These are phyloP conservation scores for Ostrea denselamellosa DNA, from an alignment of 1,140 invertebrate species.

Conservation along the genomic window DNA sequence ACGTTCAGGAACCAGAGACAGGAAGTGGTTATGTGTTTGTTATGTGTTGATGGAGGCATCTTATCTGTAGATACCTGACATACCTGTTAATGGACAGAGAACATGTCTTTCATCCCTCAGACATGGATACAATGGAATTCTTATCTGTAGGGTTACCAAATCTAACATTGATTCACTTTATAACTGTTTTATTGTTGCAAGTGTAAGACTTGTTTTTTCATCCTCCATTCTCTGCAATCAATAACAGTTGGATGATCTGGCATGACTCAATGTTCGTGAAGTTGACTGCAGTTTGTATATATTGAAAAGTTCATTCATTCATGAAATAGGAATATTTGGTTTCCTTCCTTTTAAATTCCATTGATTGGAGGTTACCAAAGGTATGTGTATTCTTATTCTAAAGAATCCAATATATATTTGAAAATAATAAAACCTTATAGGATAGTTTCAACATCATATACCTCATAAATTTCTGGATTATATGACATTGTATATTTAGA, in stretches of 20 bases:
- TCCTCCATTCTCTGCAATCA: constrained; percentile 7
- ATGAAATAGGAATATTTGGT: constrained; percentile 14
- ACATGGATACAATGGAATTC: constrained; percentile 35
- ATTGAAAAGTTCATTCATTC: constrained; percentile 14
- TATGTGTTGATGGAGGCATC: background rate
- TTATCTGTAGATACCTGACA: constrained; percentile 16
- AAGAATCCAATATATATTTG: background rate
- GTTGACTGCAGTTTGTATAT: constrained; percentile 15
- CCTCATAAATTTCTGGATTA: background rate
- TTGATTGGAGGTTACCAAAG: background rate
- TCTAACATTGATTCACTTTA: constrained; percentile 6
- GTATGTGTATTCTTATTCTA: background rate
- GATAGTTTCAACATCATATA: background rate
- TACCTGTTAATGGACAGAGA: background rate
- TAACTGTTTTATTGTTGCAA: background rate
- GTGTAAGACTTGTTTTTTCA: background rate
- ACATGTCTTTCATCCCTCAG: background rate
- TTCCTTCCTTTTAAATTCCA: background rate
- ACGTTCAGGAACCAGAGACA: background rate
- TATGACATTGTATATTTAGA: background rate
- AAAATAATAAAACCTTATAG: background rate
- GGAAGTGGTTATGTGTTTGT: constrained; percentile 14
- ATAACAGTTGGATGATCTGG: background rate
- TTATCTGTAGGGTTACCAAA: constrained; percentile 18
- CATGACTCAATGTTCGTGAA: background rate